These are phyloP conservation scores for Eretmocerus hayati DNA, from an alignment of 2,888 invertebrate species.

Conservation along the genomic window DNA sequence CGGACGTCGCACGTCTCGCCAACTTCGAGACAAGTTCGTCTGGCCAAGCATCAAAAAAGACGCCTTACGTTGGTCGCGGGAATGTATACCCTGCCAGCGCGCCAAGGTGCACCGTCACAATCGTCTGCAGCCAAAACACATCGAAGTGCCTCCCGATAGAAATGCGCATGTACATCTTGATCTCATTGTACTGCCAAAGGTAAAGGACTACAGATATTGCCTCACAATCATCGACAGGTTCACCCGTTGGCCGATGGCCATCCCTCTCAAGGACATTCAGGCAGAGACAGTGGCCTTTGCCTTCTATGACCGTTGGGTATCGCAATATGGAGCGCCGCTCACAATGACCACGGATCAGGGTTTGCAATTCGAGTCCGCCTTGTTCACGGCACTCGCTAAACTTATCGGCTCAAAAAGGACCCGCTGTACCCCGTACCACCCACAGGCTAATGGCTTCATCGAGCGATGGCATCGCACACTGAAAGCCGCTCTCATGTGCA, in stretches of 20 bases:
- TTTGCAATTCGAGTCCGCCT: slow-evolving; percentile 1
- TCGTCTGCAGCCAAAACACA: background rate
- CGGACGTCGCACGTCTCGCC: too few relatives aligned
- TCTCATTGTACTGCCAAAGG: background rate
- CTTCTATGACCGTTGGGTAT: background rate
- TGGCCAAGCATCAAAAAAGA: slow-evolving; percentile 3
- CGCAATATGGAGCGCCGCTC: slow-evolving; percentile 1
- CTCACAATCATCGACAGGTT: slow-evolving; percentile 1
- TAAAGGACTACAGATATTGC: background rate
- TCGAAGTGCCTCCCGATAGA: background rate
- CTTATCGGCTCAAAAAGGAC: background rate
- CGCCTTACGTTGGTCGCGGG: background rate
- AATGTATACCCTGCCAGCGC: background rate
- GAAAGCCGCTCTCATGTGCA: slow-evolving; percentile 3
- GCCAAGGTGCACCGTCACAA: background rate
- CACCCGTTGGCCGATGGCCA: background rate
- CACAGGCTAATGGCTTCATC: background rate
- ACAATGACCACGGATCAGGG: slow-evolving; percentile 9
- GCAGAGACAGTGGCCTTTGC: background rate
- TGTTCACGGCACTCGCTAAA: background rate
- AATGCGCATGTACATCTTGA: slow-evolving; percentile 3
- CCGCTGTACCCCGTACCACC: background rate
- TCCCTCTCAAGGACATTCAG: background rate
- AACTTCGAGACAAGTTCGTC: background rate
- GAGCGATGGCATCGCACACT: background rate